These are phyloP conservation scores for Phainopepla nitens DNA, from an alignment of 2,113 vertebrate genomes.

Conservation along the genomic window DNA sequence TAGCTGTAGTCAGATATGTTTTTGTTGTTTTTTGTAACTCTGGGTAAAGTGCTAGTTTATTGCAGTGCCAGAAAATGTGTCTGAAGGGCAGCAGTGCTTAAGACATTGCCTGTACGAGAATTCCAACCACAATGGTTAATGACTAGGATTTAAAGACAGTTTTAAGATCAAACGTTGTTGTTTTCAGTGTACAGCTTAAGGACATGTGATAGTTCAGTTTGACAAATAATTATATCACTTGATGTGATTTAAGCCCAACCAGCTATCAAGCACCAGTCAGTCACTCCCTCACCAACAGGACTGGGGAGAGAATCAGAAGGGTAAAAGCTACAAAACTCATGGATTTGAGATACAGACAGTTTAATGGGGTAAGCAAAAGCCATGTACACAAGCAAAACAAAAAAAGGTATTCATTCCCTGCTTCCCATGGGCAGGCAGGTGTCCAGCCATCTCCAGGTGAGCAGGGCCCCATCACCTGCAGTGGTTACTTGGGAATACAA, in stretches of 20 bases:
- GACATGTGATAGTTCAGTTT: background rate
- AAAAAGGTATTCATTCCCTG: background rate
- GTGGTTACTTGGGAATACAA: background rate
- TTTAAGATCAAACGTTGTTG: background rate
- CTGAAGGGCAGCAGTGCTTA: background rate
- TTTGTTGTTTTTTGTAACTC: background rate
- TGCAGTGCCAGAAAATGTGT: background rate
- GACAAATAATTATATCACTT: background rate
- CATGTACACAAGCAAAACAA: background rate
- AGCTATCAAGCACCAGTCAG: background rate
- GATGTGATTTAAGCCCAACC: background rate
- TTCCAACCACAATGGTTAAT: background rate
- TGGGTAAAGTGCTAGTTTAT: background rate
- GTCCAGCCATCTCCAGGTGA: background rate
- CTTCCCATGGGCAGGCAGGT: background rate
- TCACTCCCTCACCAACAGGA: background rate
- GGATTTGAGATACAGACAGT: background rate
- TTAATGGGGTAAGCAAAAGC: background rate
- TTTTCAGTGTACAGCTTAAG: background rate
- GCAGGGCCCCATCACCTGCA: rapidly evolving
- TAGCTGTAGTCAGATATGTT: background rate
- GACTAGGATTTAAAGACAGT: background rate
- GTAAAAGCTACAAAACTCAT: background rate
- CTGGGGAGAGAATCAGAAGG: background rate
- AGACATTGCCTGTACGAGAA: background rate